Evolutionary conservation across 2,888 invertebrate species (phyloP), one percentile per base, ranked within the genome.

Genomic region (Linyphia triangularis): DNA sequence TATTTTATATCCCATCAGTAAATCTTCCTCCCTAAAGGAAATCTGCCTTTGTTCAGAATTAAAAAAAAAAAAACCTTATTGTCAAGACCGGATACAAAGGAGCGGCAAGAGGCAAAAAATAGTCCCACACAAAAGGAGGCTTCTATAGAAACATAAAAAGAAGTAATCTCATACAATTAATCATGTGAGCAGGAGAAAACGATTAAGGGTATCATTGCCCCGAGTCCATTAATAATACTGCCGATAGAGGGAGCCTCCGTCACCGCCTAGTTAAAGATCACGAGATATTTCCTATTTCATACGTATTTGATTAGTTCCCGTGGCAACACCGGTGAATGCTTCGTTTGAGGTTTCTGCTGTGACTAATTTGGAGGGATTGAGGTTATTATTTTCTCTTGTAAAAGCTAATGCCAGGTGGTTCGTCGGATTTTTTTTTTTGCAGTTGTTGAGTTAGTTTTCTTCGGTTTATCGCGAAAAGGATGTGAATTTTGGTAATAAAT

Each of bases 181-280:
- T 85, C 85, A 78, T 78, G 59, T 85, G 61, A 59, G 77, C 63
- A n/a, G 43, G 51, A 26, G 59, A 22, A 22, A 61, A 70, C 85
- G 85, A 78, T 85, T 85, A 85, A 78, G 69, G 40, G 37, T 78
- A 85, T 85, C 85, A 78, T 70, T 85, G 77, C 61, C 28, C 40
- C 5, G 19, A 40, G 70, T 37, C 85, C 77, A 85, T 85, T 85
- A 85, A 85, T 85, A 85, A 69, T 28, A 24, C 43, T 37, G 28
- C 24, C 19, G 70, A 40, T 73, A 61, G 70, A 37, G 28, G 72
- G 61, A 28, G 82, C 24, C 43, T 70, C 40, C 19, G 59, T 69
- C 77, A 78, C 67, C 67, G 59, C 85, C 78, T 85, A 78, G 77
- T 78, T 85, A 85, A 85, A 26, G 77, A 51, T 5, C 51, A 51